Evolutionary conservation across 1,140 invertebrate genomes (phyloP).

Genomic region (Drosophila ambigua): DNA sequence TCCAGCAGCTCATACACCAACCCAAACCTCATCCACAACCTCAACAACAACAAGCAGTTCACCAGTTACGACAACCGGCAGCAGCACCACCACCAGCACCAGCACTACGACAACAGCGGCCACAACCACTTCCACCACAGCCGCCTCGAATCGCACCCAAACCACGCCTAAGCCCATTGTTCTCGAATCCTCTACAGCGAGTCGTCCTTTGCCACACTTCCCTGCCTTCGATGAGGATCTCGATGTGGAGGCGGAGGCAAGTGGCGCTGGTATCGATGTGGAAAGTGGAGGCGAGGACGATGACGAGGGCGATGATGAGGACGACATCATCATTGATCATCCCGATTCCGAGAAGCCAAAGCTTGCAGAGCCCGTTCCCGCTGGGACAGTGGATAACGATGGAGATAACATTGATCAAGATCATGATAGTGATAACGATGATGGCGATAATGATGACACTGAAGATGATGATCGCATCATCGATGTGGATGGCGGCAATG

Average conservation of each 20-base stretch:
- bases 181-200: conserved; percentile 1
- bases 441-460: conserved; percentile 24
- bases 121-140: conserved; percentile 15
- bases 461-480: conserved; percentile 28
- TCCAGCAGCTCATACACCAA: conserved; percentile 75
- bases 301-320: conserved; percentile 13
- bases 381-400: not conserved
- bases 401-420: conserved; percentile 25
- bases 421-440: conserved; percentile 12
- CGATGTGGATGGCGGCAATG: conserved; percentile 46
- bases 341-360: too few species aligned
- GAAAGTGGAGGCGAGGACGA: conserved; percentile 26
- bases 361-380: too few species aligned
- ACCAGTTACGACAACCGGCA: conserved; percentile 15
- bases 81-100: conserved; percentile 1
- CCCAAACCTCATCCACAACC: conserved; percentile 53
- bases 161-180: conserved; percentile 7
- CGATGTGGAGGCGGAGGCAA: conserved; percentile 50
- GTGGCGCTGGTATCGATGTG: conserved; percentile 51
- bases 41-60: conserved; percentile 31
- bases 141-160: conserved; percentile 3
- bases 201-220: conserved; percentile 8
- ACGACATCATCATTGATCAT: conserved; percentile 8
- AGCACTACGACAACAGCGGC: conserved; percentile 3
- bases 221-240: conserved; percentile 45